Percentiles rank a stretch among this genome's conserved stretches.
Evolutionary conservation across 2,113 vertebrate genomes (phyloP).

Genomic region (Oreochromis tanganicae): DNA sequence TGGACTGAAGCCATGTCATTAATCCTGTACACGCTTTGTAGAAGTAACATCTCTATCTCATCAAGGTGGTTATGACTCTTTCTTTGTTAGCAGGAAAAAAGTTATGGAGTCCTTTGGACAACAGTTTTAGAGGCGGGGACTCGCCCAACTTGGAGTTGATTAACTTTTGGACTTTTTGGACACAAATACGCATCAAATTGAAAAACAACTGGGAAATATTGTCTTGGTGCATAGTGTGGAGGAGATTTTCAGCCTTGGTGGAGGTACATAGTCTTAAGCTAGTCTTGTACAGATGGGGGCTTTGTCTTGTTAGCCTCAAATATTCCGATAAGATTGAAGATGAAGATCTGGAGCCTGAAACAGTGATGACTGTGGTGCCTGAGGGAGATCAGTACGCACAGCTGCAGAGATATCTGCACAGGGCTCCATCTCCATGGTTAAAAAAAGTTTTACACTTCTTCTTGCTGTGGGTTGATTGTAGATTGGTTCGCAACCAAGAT

Average conservation of each 20-base stretch:
- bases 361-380: constrained; percentile 85
- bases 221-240: not conserved
- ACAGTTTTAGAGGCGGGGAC: not conserved
- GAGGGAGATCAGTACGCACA: constrained; percentile 85
- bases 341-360: constrained; percentile 82
- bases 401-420: constrained; percentile 83
- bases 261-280: not conserved
- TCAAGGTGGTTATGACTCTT: not conserved
- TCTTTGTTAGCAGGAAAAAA: accelerated
- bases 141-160: not conserved
- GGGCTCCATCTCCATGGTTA: constrained; percentile 81
- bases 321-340: constrained; percentile 68
- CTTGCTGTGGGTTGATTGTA: not conserved
- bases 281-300: not conserved
- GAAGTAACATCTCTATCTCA: accelerated
- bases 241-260: not conserved
- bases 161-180: not conserved
- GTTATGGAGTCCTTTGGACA: not conserved
- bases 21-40: not conserved
- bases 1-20: not conserved
- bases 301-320: not conserved
- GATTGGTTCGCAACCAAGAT: not conserved
- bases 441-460: constrained; percentile 81
- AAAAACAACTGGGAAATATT: not conserved
- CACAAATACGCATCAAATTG: not conserved